Base-by-base conservation (phyloP, 1,140 invertebrate species). In the Papilio glaucus region DNA sequence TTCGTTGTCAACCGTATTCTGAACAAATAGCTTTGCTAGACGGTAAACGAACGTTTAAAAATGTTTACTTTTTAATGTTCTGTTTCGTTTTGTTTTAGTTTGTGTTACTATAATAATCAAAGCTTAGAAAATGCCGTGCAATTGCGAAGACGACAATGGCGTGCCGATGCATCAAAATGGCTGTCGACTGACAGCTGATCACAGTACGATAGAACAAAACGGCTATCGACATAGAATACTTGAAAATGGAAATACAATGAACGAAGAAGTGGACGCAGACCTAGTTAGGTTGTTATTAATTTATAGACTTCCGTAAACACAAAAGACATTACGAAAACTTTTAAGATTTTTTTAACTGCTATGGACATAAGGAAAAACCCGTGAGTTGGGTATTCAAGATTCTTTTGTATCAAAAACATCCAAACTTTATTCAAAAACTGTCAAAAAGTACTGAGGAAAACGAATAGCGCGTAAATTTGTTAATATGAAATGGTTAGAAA, bases 61-160 rank as follows among this genome's bases (percentile, higher is more conserved):
- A 4, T 42, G 1, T 42, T 42, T 42, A 9, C 13, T 4, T n/a
- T 12, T 42, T 12, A 42, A 42, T 3, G 1, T 42, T 12, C 9
- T n/a, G 9, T 33, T 18, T 69, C 38, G 13, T 29, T 24, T 53
- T 53, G 26, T 69, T 69, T 69, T 69, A 69, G 67, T 69, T 53
- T 65, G 4, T 33, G 29, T 33, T 33, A 12, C 53, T 42, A 53
- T 37, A 24, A 29, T 29, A 53, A 18, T 69, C 29, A 29, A 69
- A 33, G 24, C 7, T 41, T 8, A 26, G 18, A 69, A 45, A 2
- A 85, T 86, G 84, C 79, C 82, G 53, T 79, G 80, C 70, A 82
- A 83, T 72, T 81, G 82, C 45, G 69, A 78, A 26, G 60, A 72
- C n/a, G 76, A 75, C 9, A 57, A 62, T 37, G 77, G 61, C 13